Evolutionary conservation across 2,888 invertebrate genomes (phyloP).

Genomic region (Monoplex corrugatus): DNA sequence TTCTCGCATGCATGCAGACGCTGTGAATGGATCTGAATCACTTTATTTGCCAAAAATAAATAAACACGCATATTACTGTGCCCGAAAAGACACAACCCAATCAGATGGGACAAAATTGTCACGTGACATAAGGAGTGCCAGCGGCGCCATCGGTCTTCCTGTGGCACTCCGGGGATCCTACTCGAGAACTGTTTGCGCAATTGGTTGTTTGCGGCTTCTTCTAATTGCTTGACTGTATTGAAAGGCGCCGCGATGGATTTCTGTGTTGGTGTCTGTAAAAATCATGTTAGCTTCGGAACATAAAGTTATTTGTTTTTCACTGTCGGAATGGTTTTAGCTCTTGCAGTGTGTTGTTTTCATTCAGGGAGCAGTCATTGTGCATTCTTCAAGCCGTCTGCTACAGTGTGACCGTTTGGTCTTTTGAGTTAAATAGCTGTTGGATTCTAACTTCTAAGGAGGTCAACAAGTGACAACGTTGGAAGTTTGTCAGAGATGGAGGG

Average conservation of each 20-base stretch:
- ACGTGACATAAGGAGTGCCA: conserved; percentile 58
- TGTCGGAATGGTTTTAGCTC: not conserved
- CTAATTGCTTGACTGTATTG: not conserved
- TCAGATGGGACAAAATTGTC: conserved; percentile 51
- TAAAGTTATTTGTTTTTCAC: conserved; percentile 16
- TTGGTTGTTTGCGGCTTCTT: not conserved
- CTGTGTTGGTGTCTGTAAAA: not conserved
- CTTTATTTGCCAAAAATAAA: not conserved
- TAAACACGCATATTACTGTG: conserved; percentile 35
- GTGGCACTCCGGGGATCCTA: conserved; percentile 10
- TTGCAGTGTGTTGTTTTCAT: conserved; percentile 41
- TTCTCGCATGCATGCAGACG: too few relatives aligned
- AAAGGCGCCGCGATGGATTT: conserved; percentile 30
- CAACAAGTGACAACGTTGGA: not conserved
- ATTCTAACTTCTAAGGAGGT: not conserved
- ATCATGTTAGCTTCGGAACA: conserved; percentile 45
- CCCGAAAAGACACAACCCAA: conserved; percentile 48
- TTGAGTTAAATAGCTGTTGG: not conserved
- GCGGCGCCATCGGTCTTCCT: conserved; percentile 43
- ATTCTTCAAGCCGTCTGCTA: conserved; percentile 29
- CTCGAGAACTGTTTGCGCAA: conserved; percentile 11
- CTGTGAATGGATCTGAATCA: not conserved
- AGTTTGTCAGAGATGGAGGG: conserved; percentile 66
- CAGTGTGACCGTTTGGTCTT: not conserved
- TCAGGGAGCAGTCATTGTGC: conserved; percentile 45